These are phyloP conservation scores for Tricholaema leucomelas DNA, from an alignment of 2,113 vertebrate species.

Conservation along the genomic window DNA sequence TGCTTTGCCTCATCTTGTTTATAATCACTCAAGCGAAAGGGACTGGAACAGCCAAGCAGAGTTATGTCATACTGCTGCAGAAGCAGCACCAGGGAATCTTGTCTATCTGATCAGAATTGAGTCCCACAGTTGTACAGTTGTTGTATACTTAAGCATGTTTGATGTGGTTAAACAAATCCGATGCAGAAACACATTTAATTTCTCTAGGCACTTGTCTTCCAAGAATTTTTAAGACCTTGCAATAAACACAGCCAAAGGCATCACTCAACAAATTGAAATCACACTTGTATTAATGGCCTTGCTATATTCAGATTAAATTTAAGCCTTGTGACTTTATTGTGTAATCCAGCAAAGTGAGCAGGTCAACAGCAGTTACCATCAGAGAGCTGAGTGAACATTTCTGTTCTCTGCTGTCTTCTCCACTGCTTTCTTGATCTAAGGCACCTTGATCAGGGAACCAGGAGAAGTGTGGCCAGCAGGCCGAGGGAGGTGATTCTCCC, in stretches of 20 bases:
- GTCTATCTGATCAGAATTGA: constrained; percentile 22
- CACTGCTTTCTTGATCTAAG: constrained; percentile 17
- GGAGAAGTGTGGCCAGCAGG: too few relatives aligned
- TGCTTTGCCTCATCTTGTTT: constrained; percentile 42
- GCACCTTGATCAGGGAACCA: not conserved
- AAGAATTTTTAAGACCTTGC: constrained; percentile 65
- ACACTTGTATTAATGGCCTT: constrained; percentile 35
- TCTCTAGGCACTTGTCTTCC: constrained; percentile 45
- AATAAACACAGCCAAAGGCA: constrained; percentile 62
- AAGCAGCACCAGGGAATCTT: not conserved
- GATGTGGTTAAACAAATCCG: constrained; percentile 58
- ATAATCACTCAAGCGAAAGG: constrained; percentile 48
- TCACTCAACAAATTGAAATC: constrained; percentile 66
- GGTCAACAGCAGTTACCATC: not conserved
- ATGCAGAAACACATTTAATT: constrained; percentile 55
- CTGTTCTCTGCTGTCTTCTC: not conserved
- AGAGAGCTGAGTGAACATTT: constrained; percentile 19
- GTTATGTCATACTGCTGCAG: constrained; percentile 25
- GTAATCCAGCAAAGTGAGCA: constrained; percentile 46
- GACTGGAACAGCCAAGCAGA: constrained; percentile 7
- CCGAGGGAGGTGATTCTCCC: too few relatives aligned
- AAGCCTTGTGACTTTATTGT: constrained; percentile 42
- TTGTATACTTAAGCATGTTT: constrained; percentile 26
- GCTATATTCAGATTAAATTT: constrained; percentile 51
- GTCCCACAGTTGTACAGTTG: not conserved